These are phyloP conservation scores for Paradoxurus hermaphroditus DNA, from an alignment of 2,113 vertebrate species.

Conservation along the genomic window DNA sequence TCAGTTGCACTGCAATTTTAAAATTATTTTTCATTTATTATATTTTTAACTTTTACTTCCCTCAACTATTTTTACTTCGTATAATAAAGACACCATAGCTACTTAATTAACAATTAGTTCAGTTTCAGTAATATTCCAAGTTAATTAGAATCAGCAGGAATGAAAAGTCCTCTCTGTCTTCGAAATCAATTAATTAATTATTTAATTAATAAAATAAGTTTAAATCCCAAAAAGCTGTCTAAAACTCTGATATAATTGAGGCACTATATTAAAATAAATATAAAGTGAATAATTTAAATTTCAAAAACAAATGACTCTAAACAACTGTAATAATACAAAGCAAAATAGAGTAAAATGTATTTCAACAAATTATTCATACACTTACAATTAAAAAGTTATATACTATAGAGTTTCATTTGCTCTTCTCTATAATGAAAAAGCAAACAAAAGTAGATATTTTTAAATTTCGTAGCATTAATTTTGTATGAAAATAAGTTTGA, in stretches of 20 bases:
- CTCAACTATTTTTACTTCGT: background rate
- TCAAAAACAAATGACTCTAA: background rate
- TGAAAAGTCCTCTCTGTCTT: background rate
- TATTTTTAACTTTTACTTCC: background rate
- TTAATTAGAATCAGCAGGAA: background rate
- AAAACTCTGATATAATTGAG: background rate
- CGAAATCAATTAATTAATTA: background rate
- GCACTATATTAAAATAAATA: background rate
- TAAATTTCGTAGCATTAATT: constrained; percentile 34
- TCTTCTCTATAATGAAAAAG: background rate
- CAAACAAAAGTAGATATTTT: background rate
- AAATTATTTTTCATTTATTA: background rate
- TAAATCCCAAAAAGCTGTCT: background rate
- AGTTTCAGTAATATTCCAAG: background rate
- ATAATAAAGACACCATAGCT: background rate
- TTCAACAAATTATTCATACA: background rate
- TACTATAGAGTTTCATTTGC: constrained; percentile 13
- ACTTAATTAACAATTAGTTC: background rate
- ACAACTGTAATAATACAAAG: background rate
- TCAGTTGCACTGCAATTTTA: background rate
- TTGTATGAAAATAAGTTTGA: constrained; percentile 40
- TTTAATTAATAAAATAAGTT: background rate
- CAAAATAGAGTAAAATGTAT: background rate
- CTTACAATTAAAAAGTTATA: constrained; percentile 12
- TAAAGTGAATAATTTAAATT: background rate